Evolutionary conservation across 2,113 vertebrate species (phyloP), one percentile per base, ranked within the genome.

Genomic region (Caloenas nicobarica): DNA sequence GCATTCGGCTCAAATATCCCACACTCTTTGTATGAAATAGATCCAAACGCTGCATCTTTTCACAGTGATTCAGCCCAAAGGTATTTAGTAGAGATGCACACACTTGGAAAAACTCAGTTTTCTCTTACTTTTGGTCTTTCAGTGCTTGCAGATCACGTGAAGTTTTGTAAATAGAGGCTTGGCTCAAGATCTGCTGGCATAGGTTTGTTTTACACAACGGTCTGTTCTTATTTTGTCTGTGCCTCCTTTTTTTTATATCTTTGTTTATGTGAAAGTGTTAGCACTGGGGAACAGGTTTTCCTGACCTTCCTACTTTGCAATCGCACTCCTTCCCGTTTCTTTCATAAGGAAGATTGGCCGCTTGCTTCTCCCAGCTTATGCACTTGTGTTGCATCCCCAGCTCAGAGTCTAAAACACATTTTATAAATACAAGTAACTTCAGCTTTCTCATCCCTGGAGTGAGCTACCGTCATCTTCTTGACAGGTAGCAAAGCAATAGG

Each of bases 111-210:
- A 91, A 21, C 46, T 78, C 50, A 0, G 0, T 38, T 86, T 80
- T n/a, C 24, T 70, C 11, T 82, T 46, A 11, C 10, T 69, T 89
- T 42, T n/a, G 58, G 71, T 86, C 54, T 51, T 18, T 5, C 26
- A 9, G 11, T 48, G 31, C n/a, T 76, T 61, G 50, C 36, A 17
- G 61, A 53, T 68, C 73, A 61, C 3, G 2, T 54, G 72, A 72
- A 68, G 65, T 62, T 42, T 46, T 56, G 77, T 86, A 91, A 92
- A 80, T 22, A 69, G 31, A 64, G 36, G 64, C 29, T 66, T 94
- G 84, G 81, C 91, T 92, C 48, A 21, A 48, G 61, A 66, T 5
- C 34, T 81, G 51, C 86, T 95, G 91, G 84, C 93, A 57, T 16
- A 48, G 22, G 25, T 72, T 88, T 91, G 25, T 44, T 89, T 85